Evolutionary conservation across 2,113 vertebrate species (phyloP), one percentile per base, ranked within the genome.

Genomic region (Mormyrus iriodes): DNA sequence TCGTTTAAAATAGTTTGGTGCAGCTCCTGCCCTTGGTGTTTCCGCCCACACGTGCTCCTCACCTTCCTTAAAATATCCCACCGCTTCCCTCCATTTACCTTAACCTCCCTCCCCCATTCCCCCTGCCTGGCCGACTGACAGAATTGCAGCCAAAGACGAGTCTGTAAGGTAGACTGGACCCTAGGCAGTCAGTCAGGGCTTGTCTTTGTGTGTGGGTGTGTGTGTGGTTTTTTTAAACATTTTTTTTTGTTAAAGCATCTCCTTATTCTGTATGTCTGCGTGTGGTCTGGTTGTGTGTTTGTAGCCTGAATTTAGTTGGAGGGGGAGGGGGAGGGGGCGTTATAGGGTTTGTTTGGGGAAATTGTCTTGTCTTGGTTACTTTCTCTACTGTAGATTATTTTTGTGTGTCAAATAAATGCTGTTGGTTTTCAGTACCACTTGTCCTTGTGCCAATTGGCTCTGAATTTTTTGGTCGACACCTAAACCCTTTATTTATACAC

Each of bases 341-440:
- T 92, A 94, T 93, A 73, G 90, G 90, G 91, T 88, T 46, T 90
- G 92, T 93, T 94, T 93, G 21, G 90, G 93, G 91, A 88, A 93
- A 93, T 79, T 85, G 76, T 90, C 84, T 88, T 15, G 76, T 87
- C 93, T 92, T 86, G 91, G 92, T 95, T 92, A 90, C 88, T 91
- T 94, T 93, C 86, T 89, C 92, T 94, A 94, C 95, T 93, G 93
- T 96, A 94, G 94, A 93, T 95, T 95, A 93, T 95, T 95, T 95
- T 95, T 95, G 93, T 96, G 94, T 95, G 94, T 95, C 94, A 87
- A 91, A 93, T 93, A 95, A 95, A 91, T 92, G 90, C 91, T 93
- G 92, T 90, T 88, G 52, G 93, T 95, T 95, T 93, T 94, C 92
- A 93, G 53, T 89, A 92, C 0, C 87, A n/a, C 69, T 44, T 27